Evolutionary conservation across 92 coral and sea anemone genomes (phyloP).

Genomic region (Bergia puertoricense): DNA sequence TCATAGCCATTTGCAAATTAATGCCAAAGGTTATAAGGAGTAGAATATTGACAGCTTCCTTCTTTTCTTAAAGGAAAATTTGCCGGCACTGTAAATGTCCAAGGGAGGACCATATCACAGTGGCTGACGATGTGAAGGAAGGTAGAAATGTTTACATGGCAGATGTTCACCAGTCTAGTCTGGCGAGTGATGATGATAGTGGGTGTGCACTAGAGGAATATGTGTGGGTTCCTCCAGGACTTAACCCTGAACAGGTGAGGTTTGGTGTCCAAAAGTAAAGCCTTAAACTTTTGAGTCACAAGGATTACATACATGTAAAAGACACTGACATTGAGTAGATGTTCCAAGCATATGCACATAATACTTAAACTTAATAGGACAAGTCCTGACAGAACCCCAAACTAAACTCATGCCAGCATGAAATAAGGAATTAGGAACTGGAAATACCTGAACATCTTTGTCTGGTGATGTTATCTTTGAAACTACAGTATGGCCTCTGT

Average conservation of each 20-base stretch:
- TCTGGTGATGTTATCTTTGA: no score
- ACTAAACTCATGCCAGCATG: not conserved
- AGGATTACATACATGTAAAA: no score
- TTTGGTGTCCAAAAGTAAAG: not conserved
- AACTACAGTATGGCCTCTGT: no score
- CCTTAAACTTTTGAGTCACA: not conserved
- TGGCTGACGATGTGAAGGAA: constrained; percentile 83
- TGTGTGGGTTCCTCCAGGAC: constrained; percentile 98
- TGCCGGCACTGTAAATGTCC: constrained; percentile 99
- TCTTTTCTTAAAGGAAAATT: constrained; percentile 77
- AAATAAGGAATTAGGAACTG: no score
- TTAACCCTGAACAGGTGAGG: constrained; percentile 89
- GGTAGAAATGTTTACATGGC: constrained; percentile 87
- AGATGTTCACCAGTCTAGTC: constrained; percentile 82
- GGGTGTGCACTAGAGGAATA: constrained; percentile 96
- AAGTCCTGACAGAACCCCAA: no score
- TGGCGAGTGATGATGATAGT: constrained; percentile 93
- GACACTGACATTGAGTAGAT: not conserved
- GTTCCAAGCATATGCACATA: not conserved
- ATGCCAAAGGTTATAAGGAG: not conserved
- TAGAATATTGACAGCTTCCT: not conserved
- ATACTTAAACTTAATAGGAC: not conserved
- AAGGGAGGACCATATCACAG: constrained; percentile 91
- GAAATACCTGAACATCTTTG: no score
- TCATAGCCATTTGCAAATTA: not conserved